Evolutionary conservation across 2,113 vertebrate species (phyloP), one percentile per base, ranked within the genome.

Genomic region (Misgurnus mizolepis): DNA sequence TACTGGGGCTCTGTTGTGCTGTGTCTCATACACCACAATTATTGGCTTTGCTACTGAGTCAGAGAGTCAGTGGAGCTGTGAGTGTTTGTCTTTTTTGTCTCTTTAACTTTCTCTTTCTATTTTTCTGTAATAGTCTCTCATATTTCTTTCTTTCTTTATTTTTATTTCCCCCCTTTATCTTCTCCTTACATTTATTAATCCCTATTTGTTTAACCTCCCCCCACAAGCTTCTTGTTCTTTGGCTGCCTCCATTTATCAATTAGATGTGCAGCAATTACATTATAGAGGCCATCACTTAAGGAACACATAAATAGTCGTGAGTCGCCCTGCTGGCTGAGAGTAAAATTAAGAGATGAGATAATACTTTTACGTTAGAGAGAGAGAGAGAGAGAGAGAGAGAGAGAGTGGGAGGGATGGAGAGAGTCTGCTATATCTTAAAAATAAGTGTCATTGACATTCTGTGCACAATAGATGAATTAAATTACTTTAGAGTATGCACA

Each of bases 181-280:
- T 22, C 22, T 22, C 27, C 18, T 56, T 74, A 64, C 47, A 22
- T 75, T 53, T 53, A 53, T 53, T 14, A 4, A 5, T 40, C 40
- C 53, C 11, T 76, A 61, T 74, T 56, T 71, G 43, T 58, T 72
- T 45, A 9, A 39, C 55, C 27, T 62, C 7, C 47, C 40, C 10
- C 0, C 53, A 45, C 62, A 49, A 72, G 39, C 58, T 64, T 41
- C 68, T 74, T 74, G 39, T 83, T 60, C 67, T 70, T 64, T 81
- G 53, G 65, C 79, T 76, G 61, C 58, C 27, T 81, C 84, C 17
- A 77, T 94, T 92, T 94, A 92, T 95, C 93, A 95, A 94, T 95
- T 95, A 95, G 89, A 92, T 88, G 87, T 91, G 87, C 88, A 90
- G 87, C 89, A 95, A 97, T 96, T 95, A 89, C 92, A 97, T 98